Evolutionary conservation across 2,888 invertebrate species (phyloP).

Genomic region (Candidula unifasciata): DNA sequence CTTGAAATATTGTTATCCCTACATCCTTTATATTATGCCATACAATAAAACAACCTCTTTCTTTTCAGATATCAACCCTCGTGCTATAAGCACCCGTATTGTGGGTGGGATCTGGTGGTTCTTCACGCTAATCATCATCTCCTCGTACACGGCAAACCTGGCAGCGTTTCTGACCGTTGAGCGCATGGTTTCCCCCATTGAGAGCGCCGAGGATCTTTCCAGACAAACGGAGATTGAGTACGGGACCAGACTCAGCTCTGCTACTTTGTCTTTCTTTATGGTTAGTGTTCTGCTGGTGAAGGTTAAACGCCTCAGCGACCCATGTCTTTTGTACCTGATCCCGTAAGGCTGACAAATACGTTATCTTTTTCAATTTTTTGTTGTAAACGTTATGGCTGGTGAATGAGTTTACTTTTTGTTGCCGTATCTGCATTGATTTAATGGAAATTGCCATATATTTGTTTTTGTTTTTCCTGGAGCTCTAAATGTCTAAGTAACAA

Average conservation of each 20-base stretch:
- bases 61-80: constrained; percentile 80
- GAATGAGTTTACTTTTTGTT: too few species aligned
- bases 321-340: too few species aligned
- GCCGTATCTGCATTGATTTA: too few species aligned
- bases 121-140: constrained; percentile 98
- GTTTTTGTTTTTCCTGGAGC: too few species aligned
- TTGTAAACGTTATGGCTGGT: background rate
- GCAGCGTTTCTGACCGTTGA: constrained; percentile 99
- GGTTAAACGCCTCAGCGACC: too few species aligned
- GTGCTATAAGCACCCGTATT: constrained; percentile 86
- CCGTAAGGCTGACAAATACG: too few species aligned
- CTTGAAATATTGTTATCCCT: background rate
- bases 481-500: too few species aligned
- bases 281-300: too few species aligned
- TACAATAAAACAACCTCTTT: background rate
- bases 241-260: constrained; percentile 94
- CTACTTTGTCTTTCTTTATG: constrained; percentile 96
- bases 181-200: constrained; percentile 95
- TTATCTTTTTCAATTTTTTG: too few species aligned
- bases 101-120: constrained; percentile 98
- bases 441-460: too few species aligned
- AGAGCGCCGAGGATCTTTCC: constrained; percentile 95
- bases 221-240: constrained; percentile 95
- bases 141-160: constrained; percentile 97
- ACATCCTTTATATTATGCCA: background rate